A percentile compares a stretch with the other conserved stretches of the same genome.
Evolutionary conservation across 2,888 invertebrate species (phyloP).

Genomic region (Tineola bisselliella): DNA sequence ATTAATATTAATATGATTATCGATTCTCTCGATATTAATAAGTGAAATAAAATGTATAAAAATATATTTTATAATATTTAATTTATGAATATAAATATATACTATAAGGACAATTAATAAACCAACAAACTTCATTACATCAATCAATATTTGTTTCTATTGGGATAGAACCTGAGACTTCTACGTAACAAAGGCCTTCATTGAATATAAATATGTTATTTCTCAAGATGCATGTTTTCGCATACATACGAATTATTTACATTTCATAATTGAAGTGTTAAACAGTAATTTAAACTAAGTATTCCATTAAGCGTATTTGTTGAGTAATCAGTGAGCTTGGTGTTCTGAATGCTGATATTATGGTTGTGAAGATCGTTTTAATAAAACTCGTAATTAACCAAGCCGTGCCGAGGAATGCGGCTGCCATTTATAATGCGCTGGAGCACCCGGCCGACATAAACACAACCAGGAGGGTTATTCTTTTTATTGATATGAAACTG

Average conservation of each 20-base stretch:
- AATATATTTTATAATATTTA: no score
- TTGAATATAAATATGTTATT: no score
- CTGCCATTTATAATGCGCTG: conserved; percentile 33
- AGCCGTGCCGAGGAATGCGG: conserved; percentile 50
- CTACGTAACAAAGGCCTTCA: no score
- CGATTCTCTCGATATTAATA: no score
- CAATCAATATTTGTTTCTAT: no score
- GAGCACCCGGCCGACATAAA: conserved; percentile 1
- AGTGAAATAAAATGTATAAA: no score
- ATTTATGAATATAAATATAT: no score
- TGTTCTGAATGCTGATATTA: conserved; percentile 4
- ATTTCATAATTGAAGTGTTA: background rate
- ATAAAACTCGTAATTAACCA: conserved; percentile 37
- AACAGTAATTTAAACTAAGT: background rate
- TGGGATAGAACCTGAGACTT: no score
- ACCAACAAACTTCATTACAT: no score
- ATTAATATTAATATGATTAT: no score
- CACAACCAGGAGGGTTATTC: background rate
- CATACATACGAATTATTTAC: background rate
- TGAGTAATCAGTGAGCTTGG: background rate
- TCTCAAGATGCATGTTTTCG: background rate
- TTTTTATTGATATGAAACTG: no score
- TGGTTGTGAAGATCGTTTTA: conserved; percentile 16
- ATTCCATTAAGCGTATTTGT: background rate
- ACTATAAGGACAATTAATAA: no score